These are phyloP conservation scores for Azorinus chamasolen DNA, from an alignment of 2,888 invertebrate species.

Conservation along the genomic window DNA sequence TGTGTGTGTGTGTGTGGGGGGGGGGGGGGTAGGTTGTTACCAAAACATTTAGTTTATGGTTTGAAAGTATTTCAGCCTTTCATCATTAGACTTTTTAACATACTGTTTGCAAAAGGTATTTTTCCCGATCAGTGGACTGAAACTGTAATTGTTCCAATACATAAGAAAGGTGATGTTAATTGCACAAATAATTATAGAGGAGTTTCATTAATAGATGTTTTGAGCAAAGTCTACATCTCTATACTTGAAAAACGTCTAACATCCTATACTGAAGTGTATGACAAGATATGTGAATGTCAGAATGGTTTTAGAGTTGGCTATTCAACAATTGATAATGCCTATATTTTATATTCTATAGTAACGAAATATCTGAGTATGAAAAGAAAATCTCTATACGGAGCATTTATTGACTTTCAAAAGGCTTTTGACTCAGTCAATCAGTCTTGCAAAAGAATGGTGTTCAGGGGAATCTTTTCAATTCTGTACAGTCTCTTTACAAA, in stretches of 20 bases:
- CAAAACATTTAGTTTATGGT: slow-evolving; percentile 1
- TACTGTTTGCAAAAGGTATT: neutral
- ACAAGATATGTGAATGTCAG: no score
- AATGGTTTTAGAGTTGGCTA: no score
- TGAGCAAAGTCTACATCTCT: neutral
- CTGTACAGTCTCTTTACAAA: neutral
- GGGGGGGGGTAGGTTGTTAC: no score
- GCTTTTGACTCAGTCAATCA: slow-evolving; percentile 1
- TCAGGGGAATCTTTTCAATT: neutral
- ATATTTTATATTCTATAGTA: slow-evolving; percentile 3
- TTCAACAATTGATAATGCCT: no score
- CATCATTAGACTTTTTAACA: slow-evolving; percentile 2
- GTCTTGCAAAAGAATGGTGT: slow-evolving; percentile 6
- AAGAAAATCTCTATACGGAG: neutral
- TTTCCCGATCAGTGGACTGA: neutral
- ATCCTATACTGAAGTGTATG: no score
- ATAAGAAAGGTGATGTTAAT: neutral
- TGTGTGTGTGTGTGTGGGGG: no score
- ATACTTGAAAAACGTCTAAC: neutral
- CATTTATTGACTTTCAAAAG: slow-evolving; percentile 12
- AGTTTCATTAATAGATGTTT: neutral
- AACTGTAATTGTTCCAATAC: slow-evolving; percentile 5
- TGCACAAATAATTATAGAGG: slow-evolving; percentile 6
- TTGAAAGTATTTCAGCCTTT: neutral
- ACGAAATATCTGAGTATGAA: neutral